phyloP scores from a whole-genome alignment of 1,140 invertebrate genomes.

The Chrysomallon squamiferum region DNA sequence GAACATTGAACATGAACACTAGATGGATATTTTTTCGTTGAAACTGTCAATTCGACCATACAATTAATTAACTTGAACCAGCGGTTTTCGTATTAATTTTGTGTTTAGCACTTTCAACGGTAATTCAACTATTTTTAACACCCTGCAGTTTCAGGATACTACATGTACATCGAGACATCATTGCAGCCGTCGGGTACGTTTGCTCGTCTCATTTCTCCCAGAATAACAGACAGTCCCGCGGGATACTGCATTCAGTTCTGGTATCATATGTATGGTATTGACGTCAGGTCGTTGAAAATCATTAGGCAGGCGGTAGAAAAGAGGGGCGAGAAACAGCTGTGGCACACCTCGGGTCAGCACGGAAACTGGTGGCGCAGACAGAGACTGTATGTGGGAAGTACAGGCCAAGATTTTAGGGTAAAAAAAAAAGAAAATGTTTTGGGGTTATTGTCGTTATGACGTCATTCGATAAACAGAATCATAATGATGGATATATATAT shows the following conservation, averaged over 20 bases:
- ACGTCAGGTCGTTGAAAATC: constrained; percentile 29
- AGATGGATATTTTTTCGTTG: too few relatives aligned
- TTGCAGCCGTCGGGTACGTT: constrained; percentile 70
- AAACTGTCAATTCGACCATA: too few relatives aligned
- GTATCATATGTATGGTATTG: constrained; percentile 77
- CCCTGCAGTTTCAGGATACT: constrained; percentile 66
- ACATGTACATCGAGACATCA: constrained; percentile 79
- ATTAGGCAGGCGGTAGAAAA: background rate
- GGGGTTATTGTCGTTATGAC: background rate
- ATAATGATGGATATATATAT: background rate
- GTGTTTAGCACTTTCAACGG: too few relatives aligned
- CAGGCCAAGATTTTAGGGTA: constrained; percentile 13
- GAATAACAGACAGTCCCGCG: constrained; percentile 4
- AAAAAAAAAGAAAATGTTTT: background rate
- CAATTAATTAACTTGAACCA: too few relatives aligned
- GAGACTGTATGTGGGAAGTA: constrained; percentile 9
- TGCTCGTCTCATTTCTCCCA: constrained; percentile 68
- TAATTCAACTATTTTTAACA: too few relatives aligned
- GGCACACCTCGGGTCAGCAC: constrained; percentile 5
- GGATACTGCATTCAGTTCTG: constrained; percentile 67
- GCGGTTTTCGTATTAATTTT: too few relatives aligned
- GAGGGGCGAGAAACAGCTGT: background rate
- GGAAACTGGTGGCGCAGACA: constrained; percentile 14
- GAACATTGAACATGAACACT: too few relatives aligned
- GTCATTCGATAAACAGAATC: background rate